A percentile compares a stretch with the other conserved stretches of the same genome.
These are phyloP conservation scores for Atrina japonica DNA, from an alignment of 2,888 invertebrate genomes.

Conservation along the genomic window DNA sequence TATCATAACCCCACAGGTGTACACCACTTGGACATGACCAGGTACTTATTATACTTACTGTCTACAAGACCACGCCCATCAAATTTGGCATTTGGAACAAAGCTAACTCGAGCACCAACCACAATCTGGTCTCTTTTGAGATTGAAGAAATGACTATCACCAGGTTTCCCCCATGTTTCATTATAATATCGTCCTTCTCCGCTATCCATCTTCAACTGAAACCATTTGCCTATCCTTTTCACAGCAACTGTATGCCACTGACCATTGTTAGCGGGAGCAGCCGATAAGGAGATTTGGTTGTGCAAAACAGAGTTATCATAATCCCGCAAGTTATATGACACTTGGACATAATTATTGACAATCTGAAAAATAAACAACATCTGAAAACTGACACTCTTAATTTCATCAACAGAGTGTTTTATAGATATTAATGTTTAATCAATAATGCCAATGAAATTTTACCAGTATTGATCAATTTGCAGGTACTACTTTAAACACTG, in stretches of 20 bases:
- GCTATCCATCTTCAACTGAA: conserved; percentile 94
- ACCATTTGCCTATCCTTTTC: conserved; percentile 94
- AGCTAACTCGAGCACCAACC: conserved; percentile 87
- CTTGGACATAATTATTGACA: conserved; percentile 93
- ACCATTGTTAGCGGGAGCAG: conserved; percentile 94
- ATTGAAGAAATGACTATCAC: conserved; percentile 53
- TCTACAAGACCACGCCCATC: conserved; percentile 55
- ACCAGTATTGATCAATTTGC: no score
- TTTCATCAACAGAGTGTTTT: no score
- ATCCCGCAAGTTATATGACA: conserved; percentile 96
- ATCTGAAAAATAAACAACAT: conserved; percentile 83
- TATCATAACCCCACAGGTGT: no score
- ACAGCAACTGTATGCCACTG: conserved; percentile 98
- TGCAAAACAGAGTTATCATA: conserved; percentile 84
- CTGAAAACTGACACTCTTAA: no score
- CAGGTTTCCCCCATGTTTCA: conserved; percentile 82
- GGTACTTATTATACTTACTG: conserved; percentile 53
- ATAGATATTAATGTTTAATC: no score
- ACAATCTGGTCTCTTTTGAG: conserved; percentile 92
- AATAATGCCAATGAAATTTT: no score
- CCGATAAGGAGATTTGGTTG: conserved; percentile 85
- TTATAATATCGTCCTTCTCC: conserved; percentile 88
- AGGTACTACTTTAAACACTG: no score
- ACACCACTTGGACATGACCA: no score
- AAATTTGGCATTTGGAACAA: conserved; percentile 51